Percentiles rank a stretch among this genome's conserved stretches.
phyloP scores from a whole-genome alignment of 2,113 vertebrate genomes.

The Ptilonorhynchus violaceus region DNA sequence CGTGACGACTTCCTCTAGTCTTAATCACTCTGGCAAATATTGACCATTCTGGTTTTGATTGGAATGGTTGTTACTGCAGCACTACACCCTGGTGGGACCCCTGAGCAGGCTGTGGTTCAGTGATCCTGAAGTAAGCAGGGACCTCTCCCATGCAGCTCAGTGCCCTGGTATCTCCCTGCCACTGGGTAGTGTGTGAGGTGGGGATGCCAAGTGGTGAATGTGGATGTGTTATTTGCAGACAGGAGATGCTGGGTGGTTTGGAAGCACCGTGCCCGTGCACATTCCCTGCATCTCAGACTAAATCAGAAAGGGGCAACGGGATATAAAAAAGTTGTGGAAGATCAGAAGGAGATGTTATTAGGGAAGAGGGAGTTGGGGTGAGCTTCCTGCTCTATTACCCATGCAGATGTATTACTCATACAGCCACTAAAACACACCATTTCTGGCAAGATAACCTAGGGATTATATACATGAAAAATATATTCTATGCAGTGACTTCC shows the following conservation, averaged over 20 bases:
- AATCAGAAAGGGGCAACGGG: neutral
- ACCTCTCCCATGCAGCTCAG: rapidly evolving
- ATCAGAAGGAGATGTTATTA: neutral
- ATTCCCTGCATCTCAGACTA: neutral
- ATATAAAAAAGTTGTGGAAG: neutral
- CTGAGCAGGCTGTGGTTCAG: neutral
- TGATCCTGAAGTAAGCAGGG: neutral
- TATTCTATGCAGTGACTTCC: neutral
- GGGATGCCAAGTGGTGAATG: neutral
- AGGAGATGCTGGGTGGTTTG: neutral
- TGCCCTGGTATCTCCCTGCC: neutral
- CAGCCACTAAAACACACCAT: neutral
- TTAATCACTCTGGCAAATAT: neutral
- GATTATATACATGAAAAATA: neutral
- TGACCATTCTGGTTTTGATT: neutral
- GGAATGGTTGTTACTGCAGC: neutral
- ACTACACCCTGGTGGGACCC: neutral
- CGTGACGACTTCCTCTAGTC: neutral
- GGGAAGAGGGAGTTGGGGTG: neutral
- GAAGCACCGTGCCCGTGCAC: rapidly evolving
- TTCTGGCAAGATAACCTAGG: neutral
- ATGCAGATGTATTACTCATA: neutral
- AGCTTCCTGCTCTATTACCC: neutral
- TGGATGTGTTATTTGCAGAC: neutral
- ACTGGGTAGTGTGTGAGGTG: neutral